Base-by-base conservation (phyloP, 92 coral and sea anemone genomes). In the Porites rus region DNA sequence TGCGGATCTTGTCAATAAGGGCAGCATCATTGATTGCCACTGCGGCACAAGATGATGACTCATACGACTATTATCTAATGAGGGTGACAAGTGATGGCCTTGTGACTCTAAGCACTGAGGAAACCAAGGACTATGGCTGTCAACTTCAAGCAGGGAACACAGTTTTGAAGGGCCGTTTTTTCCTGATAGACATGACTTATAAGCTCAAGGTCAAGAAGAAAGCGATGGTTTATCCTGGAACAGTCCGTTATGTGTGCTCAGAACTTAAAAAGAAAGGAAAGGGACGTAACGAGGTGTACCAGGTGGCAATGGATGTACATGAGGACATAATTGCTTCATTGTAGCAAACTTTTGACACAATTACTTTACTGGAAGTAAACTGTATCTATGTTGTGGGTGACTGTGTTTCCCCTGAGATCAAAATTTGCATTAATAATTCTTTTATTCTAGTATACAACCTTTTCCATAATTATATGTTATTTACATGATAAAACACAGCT, bases 21-120 rank as follows among this genome's bases (percentile, higher is more conserved):
- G 60, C 85, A 86, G 85, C 78, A 78, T 78, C 78, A 62, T 86
- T n/a, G n/a, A n/a, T 24, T 78, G 85, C 90, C 78, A 78, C 71
- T 70, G 90, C 90, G 8, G 90, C 85, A 58, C 74, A 86, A 8
- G 89, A 86, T 56, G 90, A 78, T 69, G 90, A 77, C 17, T 65
- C 71, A 7, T 86, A 78, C 60, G 90, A 86, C 21, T 86, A 79
- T 51, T 86, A 78, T 73, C 53, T 78, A 72, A 16, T 72, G 63
- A 81, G 69, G 31, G 85, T 81, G 18, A 81, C 58, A 8, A 86
- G 79, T 79, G 85, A 86, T n/a, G 79, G 90, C 59, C 85, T 60
- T 78, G 78, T 86, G 54, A 53, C 7, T 25, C 18, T 83, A 53
- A 50, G 17, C 65, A 25, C 59, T 1, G 64, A 86, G 6, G 66